phyloP scores from a whole-genome alignment of 2,113 vertebrate genomes.

The Chaetura pelagica region DNA sequence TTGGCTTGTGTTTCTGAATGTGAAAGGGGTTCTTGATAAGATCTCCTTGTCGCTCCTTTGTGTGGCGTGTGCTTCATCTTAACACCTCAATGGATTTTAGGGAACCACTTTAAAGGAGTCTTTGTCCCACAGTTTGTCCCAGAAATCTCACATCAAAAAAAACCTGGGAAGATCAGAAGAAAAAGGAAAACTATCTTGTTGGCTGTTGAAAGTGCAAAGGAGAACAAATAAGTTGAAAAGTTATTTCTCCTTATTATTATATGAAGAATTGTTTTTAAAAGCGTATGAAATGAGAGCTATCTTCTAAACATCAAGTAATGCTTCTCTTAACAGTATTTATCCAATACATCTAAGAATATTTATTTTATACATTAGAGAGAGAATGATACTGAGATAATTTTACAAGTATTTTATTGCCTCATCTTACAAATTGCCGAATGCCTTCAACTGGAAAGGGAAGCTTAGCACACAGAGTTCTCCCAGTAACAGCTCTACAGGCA shows the following conservation, averaged over 20 bases:
- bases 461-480: neutral
- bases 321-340: neutral
- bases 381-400: neutral
- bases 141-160: constrained; percentile 84
- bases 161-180: constrained; percentile 76
- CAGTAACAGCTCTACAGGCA: neutral
- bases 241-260: neutral
- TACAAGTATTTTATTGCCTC: constrained; percentile 21
- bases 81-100: constrained; percentile 83
- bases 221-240: constrained; percentile 47
- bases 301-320: neutral
- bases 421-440: neutral
- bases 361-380: neutral
- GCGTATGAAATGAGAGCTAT: neutral
- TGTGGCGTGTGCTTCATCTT: constrained; percentile 81
- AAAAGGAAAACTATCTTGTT: constrained; percentile 30
- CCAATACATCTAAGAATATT: neutral
- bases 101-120: constrained; percentile 80
- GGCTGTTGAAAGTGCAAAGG: constrained; percentile 59
- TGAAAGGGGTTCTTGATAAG: constrained; percentile 78
- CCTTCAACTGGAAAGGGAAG: neutral
- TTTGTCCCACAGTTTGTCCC: constrained; percentile 82
- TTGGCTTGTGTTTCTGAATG: constrained; percentile 77
- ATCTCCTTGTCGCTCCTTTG: constrained; percentile 79
- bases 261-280: neutral